Evolutionary conservation across 2,888 invertebrate species (phyloP).

Genomic region (Mimachlamys varia): DNA sequence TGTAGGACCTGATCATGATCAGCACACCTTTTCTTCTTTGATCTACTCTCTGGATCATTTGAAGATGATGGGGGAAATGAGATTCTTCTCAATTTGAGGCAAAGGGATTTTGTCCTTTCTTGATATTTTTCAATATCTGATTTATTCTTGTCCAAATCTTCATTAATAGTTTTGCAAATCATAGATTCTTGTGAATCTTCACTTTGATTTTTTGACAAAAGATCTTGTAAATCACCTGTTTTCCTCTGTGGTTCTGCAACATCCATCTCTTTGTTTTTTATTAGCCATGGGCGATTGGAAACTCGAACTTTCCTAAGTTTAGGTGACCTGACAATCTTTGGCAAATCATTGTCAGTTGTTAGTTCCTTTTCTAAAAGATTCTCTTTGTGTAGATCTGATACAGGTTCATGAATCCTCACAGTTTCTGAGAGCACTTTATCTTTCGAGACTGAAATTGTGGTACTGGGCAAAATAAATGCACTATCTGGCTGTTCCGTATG

Average conservation of each 20-base stretch:
- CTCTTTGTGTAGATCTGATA: neutral
- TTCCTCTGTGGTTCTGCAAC: neutral
- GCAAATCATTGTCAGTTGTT: neutral
- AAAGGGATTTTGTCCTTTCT: neutral
- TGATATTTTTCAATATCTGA: slow-evolving; percentile 1
- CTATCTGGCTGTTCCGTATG: neutral
- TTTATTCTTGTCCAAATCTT: neutral
- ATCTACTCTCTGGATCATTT: neutral
- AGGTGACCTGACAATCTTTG: neutral
- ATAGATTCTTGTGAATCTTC: neutral
- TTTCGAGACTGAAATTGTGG: neutral
- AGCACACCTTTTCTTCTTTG: neutral
- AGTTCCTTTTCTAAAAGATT: neutral
- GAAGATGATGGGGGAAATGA: neutral
- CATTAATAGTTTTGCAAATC: neutral
- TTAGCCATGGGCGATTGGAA: neutral
- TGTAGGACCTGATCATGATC: neutral
- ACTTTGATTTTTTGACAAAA: neutral
- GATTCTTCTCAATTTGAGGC: neutral
- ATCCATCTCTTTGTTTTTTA: neutral
- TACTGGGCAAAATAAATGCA: too few species aligned
- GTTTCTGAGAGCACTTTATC: neutral
- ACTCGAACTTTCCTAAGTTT: neutral
- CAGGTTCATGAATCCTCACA: neutral
- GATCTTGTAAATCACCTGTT: neutral